Percentiles rank a stretch among this genome's conserved stretches.
Conservation (phyloP, 1,140 invertebrate genomes). For the Drosophila insularis region DNA sequence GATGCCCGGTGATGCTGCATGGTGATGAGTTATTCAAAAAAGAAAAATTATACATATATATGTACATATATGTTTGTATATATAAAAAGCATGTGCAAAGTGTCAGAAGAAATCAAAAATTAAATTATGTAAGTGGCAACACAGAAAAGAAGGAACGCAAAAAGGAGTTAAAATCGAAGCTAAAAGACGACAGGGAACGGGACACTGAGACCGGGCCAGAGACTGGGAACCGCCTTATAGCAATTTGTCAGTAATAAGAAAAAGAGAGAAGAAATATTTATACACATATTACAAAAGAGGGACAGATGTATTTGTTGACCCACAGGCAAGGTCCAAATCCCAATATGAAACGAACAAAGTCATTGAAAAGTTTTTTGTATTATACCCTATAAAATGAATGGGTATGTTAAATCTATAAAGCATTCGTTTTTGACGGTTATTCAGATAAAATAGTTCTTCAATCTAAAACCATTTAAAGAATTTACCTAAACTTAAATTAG, state of each 20-base stretch:
- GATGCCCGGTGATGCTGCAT: slow-evolving; percentile 26
- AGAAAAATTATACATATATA: neutral
- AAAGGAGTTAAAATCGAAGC: slow-evolving; percentile 22
- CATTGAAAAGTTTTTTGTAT: slow-evolving; percentile 45
- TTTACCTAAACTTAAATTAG: too few relatives aligned
- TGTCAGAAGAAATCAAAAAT: slow-evolving; percentile 76
- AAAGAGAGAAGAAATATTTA: slow-evolving; percentile 33
- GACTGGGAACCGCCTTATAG: neutral
- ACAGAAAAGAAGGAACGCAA: neutral
- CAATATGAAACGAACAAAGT: slow-evolving; percentile 25
- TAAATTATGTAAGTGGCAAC: slow-evolving; percentile 59
- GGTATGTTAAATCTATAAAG: neutral
- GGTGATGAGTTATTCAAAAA: slow-evolving; percentile 72
- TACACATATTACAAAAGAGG: slow-evolving; percentile 22
- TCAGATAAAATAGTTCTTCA: too few relatives aligned
- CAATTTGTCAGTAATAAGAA: slow-evolving; percentile 29
- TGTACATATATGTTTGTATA: neutral
- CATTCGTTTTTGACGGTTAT: too few relatives aligned
- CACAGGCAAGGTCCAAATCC: slow-evolving; percentile 42
- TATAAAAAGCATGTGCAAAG: slow-evolving; percentile 70
- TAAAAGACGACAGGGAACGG: neutral
- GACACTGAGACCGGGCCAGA: too few relatives aligned
- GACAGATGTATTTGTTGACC: slow-evolving; percentile 54
- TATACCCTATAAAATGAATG: slow-evolving; percentile 4
- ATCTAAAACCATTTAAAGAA: too few relatives aligned